Evolutionary conservation across 2,113 vertebrate species (phyloP), one percentile per base, ranked within the genome.

Genomic region (Cepphus grylle): DNA sequence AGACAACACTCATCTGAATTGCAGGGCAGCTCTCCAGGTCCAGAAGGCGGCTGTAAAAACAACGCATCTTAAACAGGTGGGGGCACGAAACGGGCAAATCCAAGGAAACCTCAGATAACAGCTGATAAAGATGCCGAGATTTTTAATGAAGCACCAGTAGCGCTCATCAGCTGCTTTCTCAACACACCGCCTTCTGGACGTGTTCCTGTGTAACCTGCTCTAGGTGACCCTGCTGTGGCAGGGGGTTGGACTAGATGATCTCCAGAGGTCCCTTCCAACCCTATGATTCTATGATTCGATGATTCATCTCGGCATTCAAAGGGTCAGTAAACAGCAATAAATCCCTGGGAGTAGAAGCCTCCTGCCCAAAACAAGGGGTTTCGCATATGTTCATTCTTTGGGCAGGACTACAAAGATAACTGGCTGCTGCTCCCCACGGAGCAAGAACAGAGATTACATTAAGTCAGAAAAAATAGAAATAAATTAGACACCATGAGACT

Each of bases 401-500:
- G 87, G 53, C 56, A 94, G 67, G 50, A 71, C 86, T 84, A 69
- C 81, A 94, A 84, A 95, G 92, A 86, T 82, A 96, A 94, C 93
- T 79, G 86, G 56, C 53, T 92, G 85, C 77, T 92, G 85, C 87
- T 94, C 82, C 94, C 92, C 76, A 86, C 0, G 15, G 86, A 96
- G 95, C 38, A 40, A 61, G 85, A 86, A 91, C 19, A 85, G 82
- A 92, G 82, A 94, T 92, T 94, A 88, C 80, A 96, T 86, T 94
- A 95, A 95, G 13, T 62, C 77, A 71, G 90, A 70, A 89, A 92
- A 93, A 95, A 8, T 2, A 83, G 70, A 94, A 97, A 95, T 97
- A 97, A 97, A 97, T 97, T 95, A 97, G 89, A 92, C 89, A 92
- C 81, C 42, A 18, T 27, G 78, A 88, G 74, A 77, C 49, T 58